Evolutionary conservation across 2,888 invertebrate genomes (phyloP).

Genomic region (Meliscaeva auricollis): DNA sequence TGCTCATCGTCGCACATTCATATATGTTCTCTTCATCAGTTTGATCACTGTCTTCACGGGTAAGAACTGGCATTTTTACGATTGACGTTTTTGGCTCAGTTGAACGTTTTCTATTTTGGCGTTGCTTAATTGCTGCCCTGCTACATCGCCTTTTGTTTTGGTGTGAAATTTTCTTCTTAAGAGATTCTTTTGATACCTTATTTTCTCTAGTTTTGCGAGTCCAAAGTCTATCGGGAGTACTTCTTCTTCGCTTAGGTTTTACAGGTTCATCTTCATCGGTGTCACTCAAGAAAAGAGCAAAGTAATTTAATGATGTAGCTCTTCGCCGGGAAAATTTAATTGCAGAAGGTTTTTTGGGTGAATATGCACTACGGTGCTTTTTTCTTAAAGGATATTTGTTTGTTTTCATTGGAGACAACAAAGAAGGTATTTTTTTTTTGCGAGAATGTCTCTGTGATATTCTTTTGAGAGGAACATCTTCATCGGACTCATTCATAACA

Average conservation of each 20-base stretch:
- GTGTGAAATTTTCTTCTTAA: neutral
- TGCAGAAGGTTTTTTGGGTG: slow-evolving; percentile 14
- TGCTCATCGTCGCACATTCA: slow-evolving; percentile 35
- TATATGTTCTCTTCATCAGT: slow-evolving; percentile 33
- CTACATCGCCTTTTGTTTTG: neutral
- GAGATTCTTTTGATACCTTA: neutral
- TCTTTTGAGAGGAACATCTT: slow-evolving; percentile 8
- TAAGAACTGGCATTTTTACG: slow-evolving; percentile 25
- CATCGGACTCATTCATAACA: neutral
- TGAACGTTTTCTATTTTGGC: neutral
- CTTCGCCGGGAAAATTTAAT: slow-evolving; percentile 11
- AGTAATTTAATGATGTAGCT: slow-evolving; percentile 10
- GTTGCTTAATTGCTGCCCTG: neutral
- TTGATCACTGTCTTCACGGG: slow-evolving; percentile 29
- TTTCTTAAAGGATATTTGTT: slow-evolving; percentile 1
- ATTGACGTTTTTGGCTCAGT: neutral
- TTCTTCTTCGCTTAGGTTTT: neutral
- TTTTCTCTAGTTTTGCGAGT: neutral
- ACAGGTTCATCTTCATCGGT: slow-evolving; percentile 20
- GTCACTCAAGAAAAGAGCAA: slow-evolving; percentile 15
- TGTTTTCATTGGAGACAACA: neutral
- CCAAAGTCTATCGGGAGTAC: slow-evolving; percentile 23
- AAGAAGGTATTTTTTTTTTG: neutral
- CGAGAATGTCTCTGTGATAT: neutral
- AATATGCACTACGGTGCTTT: neutral